phyloP scores from a whole-genome alignment of 1,140 invertebrate species.

The Drosophila biarmipes region DNA sequence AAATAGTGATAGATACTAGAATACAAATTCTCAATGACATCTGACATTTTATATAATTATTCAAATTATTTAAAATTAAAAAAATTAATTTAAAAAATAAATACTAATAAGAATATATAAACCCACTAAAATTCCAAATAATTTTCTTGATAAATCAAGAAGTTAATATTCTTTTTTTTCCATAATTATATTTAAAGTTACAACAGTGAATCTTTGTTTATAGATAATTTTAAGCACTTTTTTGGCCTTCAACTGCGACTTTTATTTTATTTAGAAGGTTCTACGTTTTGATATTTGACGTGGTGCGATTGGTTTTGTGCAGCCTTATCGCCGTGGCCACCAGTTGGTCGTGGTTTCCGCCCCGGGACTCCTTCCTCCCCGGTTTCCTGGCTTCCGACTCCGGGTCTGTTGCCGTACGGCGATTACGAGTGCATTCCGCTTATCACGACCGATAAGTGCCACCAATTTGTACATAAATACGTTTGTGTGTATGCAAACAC shows the following conservation, averaged over 20 bases:
- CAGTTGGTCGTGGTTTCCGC: conserved; percentile 21
- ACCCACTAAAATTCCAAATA: too few species aligned
- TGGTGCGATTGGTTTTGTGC: conserved; percentile 15
- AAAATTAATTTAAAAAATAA: too few species aligned
- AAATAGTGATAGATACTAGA: too few species aligned
- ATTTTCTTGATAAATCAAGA: too few species aligned
- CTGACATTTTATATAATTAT: too few species aligned
- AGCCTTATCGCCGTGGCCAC: conserved; percentile 33
- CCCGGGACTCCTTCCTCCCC: conserved; percentile 1
- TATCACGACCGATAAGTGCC: conserved; percentile 54
- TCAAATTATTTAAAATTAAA: too few species aligned
- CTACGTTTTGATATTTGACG: conserved; percentile 14
- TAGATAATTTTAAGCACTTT: too few species aligned
- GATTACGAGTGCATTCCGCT: conserved; percentile 56
- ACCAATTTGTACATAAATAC: conserved; percentile 30
- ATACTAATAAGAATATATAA: too few species aligned
- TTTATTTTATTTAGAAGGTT: conserved; percentile 6
- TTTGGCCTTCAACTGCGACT: neutral
- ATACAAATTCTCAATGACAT: too few species aligned
- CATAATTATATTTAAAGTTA: too few species aligned
- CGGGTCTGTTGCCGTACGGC: conserved; percentile 4
- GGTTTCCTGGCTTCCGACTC: conserved; percentile 1
- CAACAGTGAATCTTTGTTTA: too few species aligned
- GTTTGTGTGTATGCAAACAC: conserved; percentile 6
- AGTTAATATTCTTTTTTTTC: too few species aligned